These are phyloP conservation scores for Steatornis caripensis DNA, from an alignment of 2,113 vertebrate genomes.

Conservation along the genomic window DNA sequence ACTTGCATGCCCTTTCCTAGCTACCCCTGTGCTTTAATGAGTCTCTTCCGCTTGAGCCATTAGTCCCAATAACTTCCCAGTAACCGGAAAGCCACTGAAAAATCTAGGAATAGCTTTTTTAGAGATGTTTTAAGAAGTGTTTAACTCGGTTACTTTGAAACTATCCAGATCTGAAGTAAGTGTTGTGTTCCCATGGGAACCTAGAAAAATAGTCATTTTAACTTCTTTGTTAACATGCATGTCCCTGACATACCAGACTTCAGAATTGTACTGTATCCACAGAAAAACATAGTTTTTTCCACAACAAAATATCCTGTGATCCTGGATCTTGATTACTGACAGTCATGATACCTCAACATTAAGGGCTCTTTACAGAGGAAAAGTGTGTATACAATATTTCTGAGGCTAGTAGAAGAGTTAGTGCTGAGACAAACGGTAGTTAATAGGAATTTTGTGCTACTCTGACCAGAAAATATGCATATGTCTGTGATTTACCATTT, in stretches of 20 bases:
- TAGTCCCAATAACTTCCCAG: neutral
- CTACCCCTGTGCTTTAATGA: neutral
- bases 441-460: neutral
- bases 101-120: neutral
- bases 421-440: neutral
- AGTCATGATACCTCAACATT: neutral
- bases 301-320: neutral
- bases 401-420: neutral
- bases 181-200: conserved; percentile 14
- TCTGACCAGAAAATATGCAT: neutral
- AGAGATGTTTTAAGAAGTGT: neutral
- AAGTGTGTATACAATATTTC: neutral
- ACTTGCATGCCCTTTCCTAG: neutral
- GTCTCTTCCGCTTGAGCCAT: neutral
- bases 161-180: neutral
- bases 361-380: neutral
- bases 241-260: neutral
- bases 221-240: neutral
- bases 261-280: neutral
- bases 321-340: neutral
- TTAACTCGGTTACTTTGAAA: neutral
- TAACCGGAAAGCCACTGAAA: neutral
- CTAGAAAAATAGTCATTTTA: neutral
- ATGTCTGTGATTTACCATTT: neutral
- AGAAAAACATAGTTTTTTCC: neutral